Conservation (phyloP, 2,113 vertebrate genomes). For the Trachemys scripta region DNA sequence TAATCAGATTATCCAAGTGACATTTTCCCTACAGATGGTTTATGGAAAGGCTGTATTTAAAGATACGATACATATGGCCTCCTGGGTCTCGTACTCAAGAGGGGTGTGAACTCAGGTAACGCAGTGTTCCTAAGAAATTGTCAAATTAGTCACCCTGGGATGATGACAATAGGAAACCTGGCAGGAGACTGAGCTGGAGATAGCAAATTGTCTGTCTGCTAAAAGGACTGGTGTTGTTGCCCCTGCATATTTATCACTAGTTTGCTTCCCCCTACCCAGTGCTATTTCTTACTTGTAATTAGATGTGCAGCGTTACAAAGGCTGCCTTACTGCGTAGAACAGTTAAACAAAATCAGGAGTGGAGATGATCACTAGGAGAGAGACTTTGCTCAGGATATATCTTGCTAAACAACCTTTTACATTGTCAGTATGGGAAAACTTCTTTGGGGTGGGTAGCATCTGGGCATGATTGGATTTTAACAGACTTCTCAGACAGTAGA, state of each 20-base stretch:
- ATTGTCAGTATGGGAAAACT: background rate
- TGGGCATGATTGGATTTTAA: rapidly evolving
- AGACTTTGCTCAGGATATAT: background rate
- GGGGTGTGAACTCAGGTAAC: background rate
- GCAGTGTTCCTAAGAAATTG: background rate
- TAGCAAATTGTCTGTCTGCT: background rate
- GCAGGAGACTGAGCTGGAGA: background rate
- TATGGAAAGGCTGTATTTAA: background rate
- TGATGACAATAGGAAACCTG: background rate
- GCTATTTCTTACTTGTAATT: background rate
- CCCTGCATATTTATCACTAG: background rate
- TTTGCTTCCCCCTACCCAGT: background rate
- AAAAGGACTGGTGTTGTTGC: background rate
- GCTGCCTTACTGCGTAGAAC: background rate
- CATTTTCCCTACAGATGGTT: background rate
- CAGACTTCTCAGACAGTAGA: background rate
- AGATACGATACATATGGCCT: background rate
- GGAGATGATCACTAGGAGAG: background rate
- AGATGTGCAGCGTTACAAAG: background rate
- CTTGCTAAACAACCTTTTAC: background rate
- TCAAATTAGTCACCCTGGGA: background rate
- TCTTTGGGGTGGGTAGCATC: background rate
- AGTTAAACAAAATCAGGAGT: background rate
- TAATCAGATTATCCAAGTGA: background rate
- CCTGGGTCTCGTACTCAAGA: background rate